These are phyloP conservation scores for Lonchura striata DNA, from an alignment of 2,113 vertebrate genomes.

Conservation along the genomic window DNA sequence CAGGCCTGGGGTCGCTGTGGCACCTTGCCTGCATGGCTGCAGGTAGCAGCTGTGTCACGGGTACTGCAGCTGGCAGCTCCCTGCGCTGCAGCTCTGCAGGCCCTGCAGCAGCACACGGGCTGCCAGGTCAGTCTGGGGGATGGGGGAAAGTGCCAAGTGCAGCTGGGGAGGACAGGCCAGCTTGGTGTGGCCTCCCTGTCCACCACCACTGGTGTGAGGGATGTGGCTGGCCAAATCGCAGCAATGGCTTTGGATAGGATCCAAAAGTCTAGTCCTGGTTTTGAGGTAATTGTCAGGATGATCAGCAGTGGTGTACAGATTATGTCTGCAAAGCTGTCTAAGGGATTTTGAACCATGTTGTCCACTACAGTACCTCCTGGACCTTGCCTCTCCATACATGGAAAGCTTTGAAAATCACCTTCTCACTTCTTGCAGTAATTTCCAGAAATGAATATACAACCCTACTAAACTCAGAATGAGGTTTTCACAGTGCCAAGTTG, in stretches of 20 bases:
- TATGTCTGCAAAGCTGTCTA: background rate
- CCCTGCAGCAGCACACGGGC: background rate
- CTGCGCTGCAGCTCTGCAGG: fast-evolving
- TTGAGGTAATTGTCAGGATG: background rate
- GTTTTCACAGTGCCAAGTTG: background rate
- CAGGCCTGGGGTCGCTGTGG: background rate
- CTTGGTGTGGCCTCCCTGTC: background rate
- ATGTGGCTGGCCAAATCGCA: background rate
- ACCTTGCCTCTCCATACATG: background rate
- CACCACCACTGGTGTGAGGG: fast-evolving
- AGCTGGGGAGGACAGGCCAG: background rate
- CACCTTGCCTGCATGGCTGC: background rate
- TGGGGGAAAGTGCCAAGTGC: fast-evolving
- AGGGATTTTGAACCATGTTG: background rate
- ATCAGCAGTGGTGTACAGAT: background rate
- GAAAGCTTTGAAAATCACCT: background rate
- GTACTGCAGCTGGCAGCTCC: background rate
- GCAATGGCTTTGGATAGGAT: background rate
- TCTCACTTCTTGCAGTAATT: background rate
- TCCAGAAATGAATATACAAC: background rate
- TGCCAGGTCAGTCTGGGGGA: background rate
- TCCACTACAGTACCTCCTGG: background rate
- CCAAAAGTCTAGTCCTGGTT: background rate
- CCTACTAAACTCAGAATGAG: background rate
- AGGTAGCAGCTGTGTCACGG: background rate